phyloP scores from a whole-genome alignment of 2,797 vertebrate genomes.

The Scyliorhinus canicula region DNA sequence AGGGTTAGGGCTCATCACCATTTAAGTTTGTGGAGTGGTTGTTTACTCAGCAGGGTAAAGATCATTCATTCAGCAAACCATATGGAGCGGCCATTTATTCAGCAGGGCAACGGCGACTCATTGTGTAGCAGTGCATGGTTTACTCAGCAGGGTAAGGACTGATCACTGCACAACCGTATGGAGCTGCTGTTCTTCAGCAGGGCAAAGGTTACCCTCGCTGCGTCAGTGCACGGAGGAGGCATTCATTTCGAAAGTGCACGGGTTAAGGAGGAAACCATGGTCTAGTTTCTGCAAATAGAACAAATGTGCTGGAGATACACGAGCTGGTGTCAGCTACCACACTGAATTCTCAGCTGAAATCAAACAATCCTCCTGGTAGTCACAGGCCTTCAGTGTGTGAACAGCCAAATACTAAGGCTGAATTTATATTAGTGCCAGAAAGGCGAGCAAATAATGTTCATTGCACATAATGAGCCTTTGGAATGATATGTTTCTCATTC shows the following conservation, averaged over 20 bases:
- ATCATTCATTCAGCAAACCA: background rate
- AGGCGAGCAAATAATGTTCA: conserved; percentile 3
- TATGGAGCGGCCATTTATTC: background rate
- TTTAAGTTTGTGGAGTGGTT: background rate
- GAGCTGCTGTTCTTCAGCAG: conserved; percentile 1
- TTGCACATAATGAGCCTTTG: background rate
- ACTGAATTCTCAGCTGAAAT: background rate
- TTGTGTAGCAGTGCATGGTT: background rate
- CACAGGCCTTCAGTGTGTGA: background rate
- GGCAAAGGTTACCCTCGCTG: background rate
- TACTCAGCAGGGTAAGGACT: background rate
- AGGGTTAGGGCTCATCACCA: background rate
- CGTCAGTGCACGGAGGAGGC: background rate
- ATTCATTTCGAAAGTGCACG: background rate
- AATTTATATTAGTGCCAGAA: conserved; percentile 10
- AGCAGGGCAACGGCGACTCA: background rate
- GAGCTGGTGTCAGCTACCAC: background rate
- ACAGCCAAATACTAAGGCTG: background rate
- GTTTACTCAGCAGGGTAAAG: background rate
- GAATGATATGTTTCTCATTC: conserved; percentile 8
- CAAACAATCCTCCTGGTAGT: background rate
- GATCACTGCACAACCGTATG: background rate
- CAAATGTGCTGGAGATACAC: background rate
- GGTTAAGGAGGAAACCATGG: background rate
- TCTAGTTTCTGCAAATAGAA: background rate